These are phyloP conservation scores for Alitta virens DNA, from an alignment of 2,888 invertebrate genomes.

Conservation along the genomic window DNA sequence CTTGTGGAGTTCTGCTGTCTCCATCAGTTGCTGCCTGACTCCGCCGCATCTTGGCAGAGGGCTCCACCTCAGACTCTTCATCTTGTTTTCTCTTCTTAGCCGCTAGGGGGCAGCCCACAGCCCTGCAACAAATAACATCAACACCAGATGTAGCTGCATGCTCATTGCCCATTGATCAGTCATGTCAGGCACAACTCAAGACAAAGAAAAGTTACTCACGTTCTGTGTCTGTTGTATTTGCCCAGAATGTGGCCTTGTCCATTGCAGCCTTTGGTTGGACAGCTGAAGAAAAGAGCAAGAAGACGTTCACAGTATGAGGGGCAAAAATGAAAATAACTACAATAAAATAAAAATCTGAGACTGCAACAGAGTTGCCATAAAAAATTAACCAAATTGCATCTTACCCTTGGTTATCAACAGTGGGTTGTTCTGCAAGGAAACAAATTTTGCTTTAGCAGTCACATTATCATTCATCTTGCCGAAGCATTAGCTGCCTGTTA, in stretches of 20 bases:
- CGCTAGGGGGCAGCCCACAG: conserved; percentile 40
- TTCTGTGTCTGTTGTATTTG: conserved; percentile 51
- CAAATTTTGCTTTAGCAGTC: too few relatives aligned
- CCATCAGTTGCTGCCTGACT: conserved; percentile 3
- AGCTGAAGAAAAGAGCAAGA: conserved; percentile 50
- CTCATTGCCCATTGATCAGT: not conserved
- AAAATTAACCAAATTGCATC: too few relatives aligned
- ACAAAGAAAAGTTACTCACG: conserved; percentile 34
- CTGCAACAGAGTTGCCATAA: too few relatives aligned
- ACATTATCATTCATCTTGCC: too few relatives aligned
- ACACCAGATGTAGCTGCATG: not conserved
- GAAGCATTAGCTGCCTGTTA: too few relatives aligned
- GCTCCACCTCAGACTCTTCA: conserved; percentile 21
- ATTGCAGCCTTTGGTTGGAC: conserved; percentile 65
- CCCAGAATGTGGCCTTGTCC: conserved; percentile 54
- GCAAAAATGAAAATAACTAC: too few relatives aligned
- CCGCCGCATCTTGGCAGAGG: conserved; percentile 12
- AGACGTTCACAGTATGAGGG: too few relatives aligned
- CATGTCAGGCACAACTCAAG: too few relatives aligned
- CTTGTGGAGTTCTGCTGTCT: not conserved
- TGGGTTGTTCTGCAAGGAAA: too few relatives aligned
- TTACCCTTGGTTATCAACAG: too few relatives aligned
- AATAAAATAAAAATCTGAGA: too few relatives aligned
- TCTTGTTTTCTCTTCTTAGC: conserved; percentile 42
- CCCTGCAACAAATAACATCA: conserved; percentile 25